Percentiles rank a stretch among this genome's conserved stretches.
Evolutionary conservation across 1,140 invertebrate species (phyloP).

Genomic region (Drosophila nebulosa): DNA sequence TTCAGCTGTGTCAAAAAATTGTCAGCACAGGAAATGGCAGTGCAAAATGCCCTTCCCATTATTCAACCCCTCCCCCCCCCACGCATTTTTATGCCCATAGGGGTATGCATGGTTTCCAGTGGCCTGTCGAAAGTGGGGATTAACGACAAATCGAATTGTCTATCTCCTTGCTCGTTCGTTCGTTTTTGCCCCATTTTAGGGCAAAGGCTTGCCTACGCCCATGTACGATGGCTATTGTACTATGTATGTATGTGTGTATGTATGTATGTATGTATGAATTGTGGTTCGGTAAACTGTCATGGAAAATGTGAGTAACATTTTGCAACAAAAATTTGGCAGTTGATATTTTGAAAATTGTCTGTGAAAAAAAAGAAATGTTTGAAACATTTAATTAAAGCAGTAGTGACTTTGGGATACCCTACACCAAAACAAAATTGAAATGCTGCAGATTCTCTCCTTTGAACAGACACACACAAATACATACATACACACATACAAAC

Average conservation of each 20-base stretch:
- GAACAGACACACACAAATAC: too few species aligned
- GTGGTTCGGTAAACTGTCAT: constrained; percentile 32
- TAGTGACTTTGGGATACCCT: background rate
- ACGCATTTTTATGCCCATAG: background rate
- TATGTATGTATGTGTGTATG: too few species aligned
- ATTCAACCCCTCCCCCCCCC: background rate
- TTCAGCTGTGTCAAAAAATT: constrained; percentile 78
- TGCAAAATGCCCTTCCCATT: constrained; percentile 40
- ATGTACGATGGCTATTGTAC: background rate
- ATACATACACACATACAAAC: too few species aligned
- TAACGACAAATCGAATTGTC: background rate
- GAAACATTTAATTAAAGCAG: background rate
- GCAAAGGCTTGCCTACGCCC: background rate
- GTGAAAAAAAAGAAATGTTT: constrained; percentile 29
- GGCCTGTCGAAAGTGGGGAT: background rate
- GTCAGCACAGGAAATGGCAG: constrained; percentile 65
- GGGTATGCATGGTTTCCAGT: background rate
- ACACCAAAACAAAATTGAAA: constrained; percentile 21
- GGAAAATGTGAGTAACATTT: constrained; percentile 64
- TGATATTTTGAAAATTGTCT: constrained; percentile 77
- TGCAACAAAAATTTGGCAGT: constrained; percentile 72
- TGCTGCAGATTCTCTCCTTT: too few species aligned
- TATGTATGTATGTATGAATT: too few species aligned
- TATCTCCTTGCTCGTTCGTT: too few species aligned
- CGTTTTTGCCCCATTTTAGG: background rate